phyloP scores from a whole-genome alignment of 2,113 vertebrate genomes.

The Leucopternis melanops region DNA sequence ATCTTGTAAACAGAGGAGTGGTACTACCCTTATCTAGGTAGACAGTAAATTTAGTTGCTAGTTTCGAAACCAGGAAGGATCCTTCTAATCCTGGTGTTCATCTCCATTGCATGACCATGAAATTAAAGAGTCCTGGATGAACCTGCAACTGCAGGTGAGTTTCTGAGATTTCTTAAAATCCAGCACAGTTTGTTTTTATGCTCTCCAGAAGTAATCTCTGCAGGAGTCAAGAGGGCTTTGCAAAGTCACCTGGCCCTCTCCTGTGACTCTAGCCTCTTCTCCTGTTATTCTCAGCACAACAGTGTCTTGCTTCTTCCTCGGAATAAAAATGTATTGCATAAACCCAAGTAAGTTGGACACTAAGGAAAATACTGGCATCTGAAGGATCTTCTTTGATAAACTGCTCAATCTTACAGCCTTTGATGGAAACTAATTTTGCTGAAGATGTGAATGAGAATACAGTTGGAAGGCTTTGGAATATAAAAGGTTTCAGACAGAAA shows the following conservation, averaged over 20 bases:
- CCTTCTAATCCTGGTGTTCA: neutral
- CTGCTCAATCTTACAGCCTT: neutral
- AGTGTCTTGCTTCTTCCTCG: neutral
- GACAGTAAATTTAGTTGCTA: neutral
- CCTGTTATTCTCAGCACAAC: neutral
- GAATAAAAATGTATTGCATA: neutral
- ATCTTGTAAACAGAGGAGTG: neutral
- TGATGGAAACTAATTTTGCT: neutral
- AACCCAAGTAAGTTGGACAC: neutral
- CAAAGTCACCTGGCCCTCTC: neutral
- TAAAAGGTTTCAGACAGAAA: neutral
- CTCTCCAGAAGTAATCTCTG: neutral
- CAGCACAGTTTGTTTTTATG: neutral
- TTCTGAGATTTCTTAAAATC: neutral
- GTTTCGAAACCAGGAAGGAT: neutral
- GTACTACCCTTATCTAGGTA: neutral
- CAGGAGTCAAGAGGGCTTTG: neutral
- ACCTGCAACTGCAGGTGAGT: neutral
- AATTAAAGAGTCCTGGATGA: neutral
- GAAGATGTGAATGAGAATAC: neutral
- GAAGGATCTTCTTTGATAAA: neutral
- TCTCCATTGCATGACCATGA: neutral
- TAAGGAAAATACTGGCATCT: neutral
- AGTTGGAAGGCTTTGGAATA: neutral
- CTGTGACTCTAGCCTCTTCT: neutral